Evolutionary conservation across 2,113 vertebrate species (phyloP), one percentile per base, ranked within the genome.

Genomic region (Seriola aureovittata): DNA sequence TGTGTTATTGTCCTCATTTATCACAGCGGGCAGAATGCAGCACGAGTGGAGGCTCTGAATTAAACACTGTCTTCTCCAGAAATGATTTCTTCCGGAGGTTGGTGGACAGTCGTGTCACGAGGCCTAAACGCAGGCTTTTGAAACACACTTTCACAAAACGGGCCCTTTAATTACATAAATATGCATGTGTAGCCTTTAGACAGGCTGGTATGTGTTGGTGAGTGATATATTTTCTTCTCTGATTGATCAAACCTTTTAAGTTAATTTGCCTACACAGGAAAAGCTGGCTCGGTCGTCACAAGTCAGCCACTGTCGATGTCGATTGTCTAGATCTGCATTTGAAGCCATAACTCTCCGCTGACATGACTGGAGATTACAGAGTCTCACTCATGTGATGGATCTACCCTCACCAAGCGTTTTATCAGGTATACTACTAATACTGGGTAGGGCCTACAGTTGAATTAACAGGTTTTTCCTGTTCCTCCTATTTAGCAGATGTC

Each of bases 201-300:
- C 34, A 38, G 19, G 40, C 32, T 46, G 12, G 38, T 58, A 5
- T 25, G 44, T 50, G 19, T 71, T 52, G 64, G 32, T 34, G 75
- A 80, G 62, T 62, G 63, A 82, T 85, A 67, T 75, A 70, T 85
- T 75, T 77, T 64, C 59, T 12, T 60, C 59, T 73, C 10, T 75
- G 78, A 90, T 85, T 78, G 83, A 91, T 87, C 75, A 78, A 82
- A 80, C 60, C 85, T 92, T 85, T 91, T 86, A 90, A 86, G 72
- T 50, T 84, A 75, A 91, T 90, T 87, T 80, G 25, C 44, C 52
- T 25, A 8, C 38, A 19, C 58, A 60, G 66, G 59, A 68, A 62
- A 71, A 60, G 8, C 4, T n/a, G 29, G 3, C 62, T 67, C 14
- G 46, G n/a, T 52, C 23, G 6, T 63, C 55, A 71, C 5, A 8